phyloP scores from a whole-genome alignment of 2,113 vertebrate species.

The Dolichallabes microphthalmus region DNA sequence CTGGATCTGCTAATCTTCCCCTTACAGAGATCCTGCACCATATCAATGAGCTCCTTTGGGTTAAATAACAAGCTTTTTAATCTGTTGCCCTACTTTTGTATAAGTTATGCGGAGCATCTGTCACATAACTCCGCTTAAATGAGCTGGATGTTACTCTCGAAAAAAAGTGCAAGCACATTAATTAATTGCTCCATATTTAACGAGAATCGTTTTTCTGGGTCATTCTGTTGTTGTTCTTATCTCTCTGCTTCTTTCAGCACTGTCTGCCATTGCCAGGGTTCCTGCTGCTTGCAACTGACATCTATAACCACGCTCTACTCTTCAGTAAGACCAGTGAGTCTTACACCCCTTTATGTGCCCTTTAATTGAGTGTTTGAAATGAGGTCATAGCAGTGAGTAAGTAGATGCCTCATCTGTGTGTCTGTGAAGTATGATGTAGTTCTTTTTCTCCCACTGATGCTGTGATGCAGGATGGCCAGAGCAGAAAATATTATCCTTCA shows the following conservation, averaged over 20 bases:
- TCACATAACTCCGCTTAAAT: neutral
- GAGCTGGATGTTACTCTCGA: neutral
- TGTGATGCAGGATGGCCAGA: neutral
- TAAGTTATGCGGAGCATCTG: neutral
- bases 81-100: neutral
- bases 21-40: neutral
- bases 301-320: conserved; percentile 82
- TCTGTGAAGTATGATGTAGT: neutral
- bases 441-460: neutral
- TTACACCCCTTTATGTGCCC: neutral
- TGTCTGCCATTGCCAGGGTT: conserved; percentile 91
- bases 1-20: neutral
- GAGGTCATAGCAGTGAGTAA: neutral
- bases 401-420: neutral
- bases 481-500: neutral
- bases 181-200: neutral
- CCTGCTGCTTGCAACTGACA: conserved; percentile 87
- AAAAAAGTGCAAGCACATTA: too few relatives aligned
- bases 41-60: neutral
- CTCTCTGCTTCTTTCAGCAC: conserved; percentile 73
- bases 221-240: neutral
- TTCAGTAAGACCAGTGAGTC: conserved; percentile 90
- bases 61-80: neutral
- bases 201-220: neutral
- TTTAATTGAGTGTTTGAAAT: neutral